Percentiles rank a stretch among this genome's conserved stretches.
These are phyloP conservation scores for Drosophila dunni DNA, from an alignment of 1,140 invertebrate genomes.

Conservation along the genomic window DNA sequence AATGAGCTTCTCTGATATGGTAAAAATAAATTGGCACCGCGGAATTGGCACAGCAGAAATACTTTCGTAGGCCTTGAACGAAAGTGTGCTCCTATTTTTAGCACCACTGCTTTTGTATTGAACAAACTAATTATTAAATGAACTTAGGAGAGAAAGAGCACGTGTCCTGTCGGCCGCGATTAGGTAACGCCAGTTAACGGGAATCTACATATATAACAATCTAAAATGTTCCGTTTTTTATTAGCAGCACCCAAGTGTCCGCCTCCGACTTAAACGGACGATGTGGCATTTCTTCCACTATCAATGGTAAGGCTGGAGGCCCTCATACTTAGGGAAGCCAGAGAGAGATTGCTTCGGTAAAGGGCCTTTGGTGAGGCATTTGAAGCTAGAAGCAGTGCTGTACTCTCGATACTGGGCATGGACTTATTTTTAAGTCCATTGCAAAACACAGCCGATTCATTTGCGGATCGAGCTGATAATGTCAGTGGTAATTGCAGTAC, in stretches of 20 bases:
- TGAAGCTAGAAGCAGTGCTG: conserved; percentile 40
- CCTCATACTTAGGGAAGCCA: conserved; percentile 77
- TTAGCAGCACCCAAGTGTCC: not conserved
- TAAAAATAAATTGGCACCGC: no score
- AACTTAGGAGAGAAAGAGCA: no score
- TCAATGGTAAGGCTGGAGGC: conserved; percentile 81
- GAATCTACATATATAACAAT: not conserved
- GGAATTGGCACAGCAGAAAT: no score
- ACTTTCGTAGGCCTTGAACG: no score
- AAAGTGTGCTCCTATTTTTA: no score
- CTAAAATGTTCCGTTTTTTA: not conserved
- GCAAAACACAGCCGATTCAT: conserved; percentile 40
- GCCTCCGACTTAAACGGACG: conserved; percentile 62
- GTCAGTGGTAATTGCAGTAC: conserved; percentile 32
- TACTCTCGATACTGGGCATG: conserved; percentile 52
- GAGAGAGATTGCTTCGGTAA: conserved; percentile 77
- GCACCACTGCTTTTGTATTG: no score
- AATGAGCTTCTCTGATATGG: no score
- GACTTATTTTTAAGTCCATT: conserved; percentile 45
- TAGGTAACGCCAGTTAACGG: no score
- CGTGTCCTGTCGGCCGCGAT: no score
- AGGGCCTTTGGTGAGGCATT: conserved; percentile 57
- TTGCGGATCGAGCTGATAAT: not conserved
- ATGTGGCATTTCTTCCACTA: conserved; percentile 75
- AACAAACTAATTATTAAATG: no score